Evolutionary conservation across 2,113 vertebrate genomes (phyloP), one percentile per base, ranked within the genome.

Genomic region (Oreochromis aureus): DNA sequence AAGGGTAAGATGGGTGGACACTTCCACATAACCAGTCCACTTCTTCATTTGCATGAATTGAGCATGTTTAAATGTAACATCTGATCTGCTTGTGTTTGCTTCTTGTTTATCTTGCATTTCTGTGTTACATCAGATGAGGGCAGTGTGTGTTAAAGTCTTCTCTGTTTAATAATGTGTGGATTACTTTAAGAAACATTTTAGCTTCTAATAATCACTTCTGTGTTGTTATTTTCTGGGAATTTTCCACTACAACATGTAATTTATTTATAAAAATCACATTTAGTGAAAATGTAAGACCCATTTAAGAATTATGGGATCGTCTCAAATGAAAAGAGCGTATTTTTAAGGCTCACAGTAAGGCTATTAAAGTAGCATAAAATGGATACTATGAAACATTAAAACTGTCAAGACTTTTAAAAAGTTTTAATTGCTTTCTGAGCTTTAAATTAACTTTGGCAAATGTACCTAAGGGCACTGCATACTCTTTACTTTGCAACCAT

Each of bases 1-100:
- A 87, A 92, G 6, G 96, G 99, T 99, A 95, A 2, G 96, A 92
- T 5, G 39, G n/a, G 41, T 73, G n/a, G 1, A 81, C 8, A 51
- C 16, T 8, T 83, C 3, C 9, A 81, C 27, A 61, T n/a, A 53
- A 76, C 27, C 27, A 32, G 10, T 8, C 46, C 30, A 12, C 30
- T 79, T 84, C 54, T 39, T 41, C 51, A 54, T 82, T 24, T 1
- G 48, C 12, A 46, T 56, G 34, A 82, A 15, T 19, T 4, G 5
- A 76, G 1, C 55, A 13, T 10, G 32, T 90, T 32, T 53, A 34
- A 30, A 27, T 76, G 18, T 32, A 76, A 32, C 10, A 51, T 46
- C 71, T 51, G 44, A 12, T 76, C 44, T 30, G 16, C 71, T 53
- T 78, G 46, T 53, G 46, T 34, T 32, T 53, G 6, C 73, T 32